Percentiles rank a stretch among this genome's conserved stretches.
Conservation (phyloP, 2,888 invertebrate species). For the Boloria euphrosyne region DNA sequence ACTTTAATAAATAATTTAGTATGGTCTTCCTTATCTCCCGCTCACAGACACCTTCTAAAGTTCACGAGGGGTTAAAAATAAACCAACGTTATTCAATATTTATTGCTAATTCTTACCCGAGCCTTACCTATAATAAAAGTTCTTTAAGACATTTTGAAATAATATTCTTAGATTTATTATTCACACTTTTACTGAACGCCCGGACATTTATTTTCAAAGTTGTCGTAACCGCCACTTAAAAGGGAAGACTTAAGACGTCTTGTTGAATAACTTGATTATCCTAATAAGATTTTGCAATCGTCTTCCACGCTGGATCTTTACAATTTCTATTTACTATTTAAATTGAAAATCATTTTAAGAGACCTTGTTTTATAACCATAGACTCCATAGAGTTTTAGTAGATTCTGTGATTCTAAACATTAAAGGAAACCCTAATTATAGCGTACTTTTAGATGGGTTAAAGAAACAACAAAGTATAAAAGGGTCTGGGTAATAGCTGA, state of each 20-base stretch:
- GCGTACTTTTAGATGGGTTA: slow-evolving; percentile 34
- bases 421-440: slow-evolving; percentile 32
- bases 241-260: slow-evolving; percentile 55
- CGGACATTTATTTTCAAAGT: slow-evolving; percentile 69
- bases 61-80: slow-evolving; percentile 20
- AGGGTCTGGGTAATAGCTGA: slow-evolving; percentile 44
- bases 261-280: slow-evolving; percentile 53
- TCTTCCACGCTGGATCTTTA: slow-evolving; percentile 38
- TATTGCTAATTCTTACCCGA: slow-evolving; percentile 8
- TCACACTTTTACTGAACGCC: slow-evolving; percentile 64
- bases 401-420: not conserved
- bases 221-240: slow-evolving; percentile 64
- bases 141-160: slow-evolving; percentile 47
- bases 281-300: slow-evolving; percentile 50
- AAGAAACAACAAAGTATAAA: slow-evolving; percentile 33
- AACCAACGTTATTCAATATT: slow-evolving; percentile 16
- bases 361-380: slow-evolving; percentile 20
- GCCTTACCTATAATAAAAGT: slow-evolving; percentile 23
- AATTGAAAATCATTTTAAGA: slow-evolving; percentile 32
- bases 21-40: slow-evolving; percentile 20
- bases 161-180: slow-evolving; percentile 70
- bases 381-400: not conserved
- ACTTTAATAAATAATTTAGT: not conserved
- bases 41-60: slow-evolving; percentile 29
- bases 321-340: slow-evolving; percentile 35